phyloP scores from a whole-genome alignment of 2,797 vertebrate genomes.

The Hafferia zeledoni region DNA sequence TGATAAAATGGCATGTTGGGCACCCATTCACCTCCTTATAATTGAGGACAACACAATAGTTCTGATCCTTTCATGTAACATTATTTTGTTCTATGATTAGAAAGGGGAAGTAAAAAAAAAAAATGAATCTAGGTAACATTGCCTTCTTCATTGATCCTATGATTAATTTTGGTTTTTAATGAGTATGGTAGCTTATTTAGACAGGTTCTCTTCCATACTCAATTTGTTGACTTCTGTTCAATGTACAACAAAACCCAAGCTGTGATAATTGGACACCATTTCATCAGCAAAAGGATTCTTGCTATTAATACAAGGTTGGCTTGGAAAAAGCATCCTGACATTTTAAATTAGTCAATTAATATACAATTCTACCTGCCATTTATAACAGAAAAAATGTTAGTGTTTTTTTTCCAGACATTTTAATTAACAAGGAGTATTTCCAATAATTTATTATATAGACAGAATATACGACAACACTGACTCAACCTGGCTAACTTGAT shows the following conservation, averaged over 20 bases:
- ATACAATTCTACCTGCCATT: slow-evolving; percentile 69
- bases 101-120: slow-evolving; percentile 49
- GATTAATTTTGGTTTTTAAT: slow-evolving; percentile 90
- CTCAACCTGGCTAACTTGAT: not conserved
- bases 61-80: slow-evolving; percentile 78
- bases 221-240: slow-evolving; percentile 85
- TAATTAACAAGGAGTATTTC: slow-evolving; percentile 67
- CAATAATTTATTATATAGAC: slow-evolving; percentile 12
- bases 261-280: slow-evolving; percentile 86
- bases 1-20: slow-evolving; percentile 74
- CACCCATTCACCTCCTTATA: slow-evolving; percentile 84
- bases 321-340: slow-evolving; percentile 82
- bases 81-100: slow-evolving; percentile 82
- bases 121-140: slow-evolving; percentile 31
- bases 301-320: slow-evolving; percentile 89
- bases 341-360: slow-evolving; percentile 78
- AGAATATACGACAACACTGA: not conserved
- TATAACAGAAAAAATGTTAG: slow-evolving; percentile 61
- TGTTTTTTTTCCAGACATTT: slow-evolving; percentile 69
- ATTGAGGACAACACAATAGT: slow-evolving; percentile 83
- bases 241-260: slow-evolving; percentile 80
- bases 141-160: slow-evolving; percentile 87
- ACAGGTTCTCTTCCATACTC: slow-evolving; percentile 75
- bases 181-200: slow-evolving; percentile 78
- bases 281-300: slow-evolving; percentile 86